A percentile compares a stretch with the other conserved stretches of the same genome.
Conservation (phyloP, 2,113 vertebrate genomes). For the Chloropsis cyanopogon region DNA sequence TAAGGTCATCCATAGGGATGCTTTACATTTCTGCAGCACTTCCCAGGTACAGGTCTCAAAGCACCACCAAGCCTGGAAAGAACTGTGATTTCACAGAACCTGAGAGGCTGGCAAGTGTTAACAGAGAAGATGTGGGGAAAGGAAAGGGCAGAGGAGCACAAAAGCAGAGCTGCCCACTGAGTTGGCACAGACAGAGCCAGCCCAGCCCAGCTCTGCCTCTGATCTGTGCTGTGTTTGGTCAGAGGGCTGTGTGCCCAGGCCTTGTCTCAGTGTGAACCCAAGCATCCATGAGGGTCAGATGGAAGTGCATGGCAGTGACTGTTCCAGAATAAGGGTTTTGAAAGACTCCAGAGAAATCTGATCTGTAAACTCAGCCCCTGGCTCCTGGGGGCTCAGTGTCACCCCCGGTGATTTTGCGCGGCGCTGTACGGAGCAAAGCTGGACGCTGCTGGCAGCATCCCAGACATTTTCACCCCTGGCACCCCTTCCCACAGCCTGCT, state of each 20-base stretch:
- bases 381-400: neutral
- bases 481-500: neutral
- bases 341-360: neutral
- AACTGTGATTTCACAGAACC: neutral
- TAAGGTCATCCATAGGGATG: constrained; percentile 43
- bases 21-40: constrained; percentile 16
- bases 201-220: neutral
- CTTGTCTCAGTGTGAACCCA: neutral
- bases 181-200: neutral
- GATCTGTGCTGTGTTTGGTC: neutral
- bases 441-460: neutral
- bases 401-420: neutral
- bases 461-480: neutral
- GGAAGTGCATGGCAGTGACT: neutral
- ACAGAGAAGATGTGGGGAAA: neutral
- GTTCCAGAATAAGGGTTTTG: neutral
- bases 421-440: neutral
- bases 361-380: neutral
- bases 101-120: neutral
- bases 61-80: neutral
- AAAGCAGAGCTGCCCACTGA: neutral
- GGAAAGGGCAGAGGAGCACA: neutral
- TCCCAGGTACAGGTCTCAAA: constrained; percentile 32
- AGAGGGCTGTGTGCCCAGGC: neutral
- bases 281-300: neutral